Conservation (phyloP, 2,797 vertebrate genomes). For the Falco cherrug region DNA sequence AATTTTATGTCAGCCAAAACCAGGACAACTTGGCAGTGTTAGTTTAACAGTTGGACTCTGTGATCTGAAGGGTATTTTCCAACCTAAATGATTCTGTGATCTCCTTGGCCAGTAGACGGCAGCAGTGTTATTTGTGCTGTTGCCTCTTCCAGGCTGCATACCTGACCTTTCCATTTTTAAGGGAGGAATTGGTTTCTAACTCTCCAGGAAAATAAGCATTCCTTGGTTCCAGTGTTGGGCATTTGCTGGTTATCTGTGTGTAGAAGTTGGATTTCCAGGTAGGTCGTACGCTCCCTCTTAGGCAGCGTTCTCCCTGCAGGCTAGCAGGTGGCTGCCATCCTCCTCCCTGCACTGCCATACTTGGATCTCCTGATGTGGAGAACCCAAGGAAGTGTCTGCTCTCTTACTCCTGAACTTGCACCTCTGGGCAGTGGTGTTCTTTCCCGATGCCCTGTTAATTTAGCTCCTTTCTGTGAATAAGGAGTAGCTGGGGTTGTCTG, state of each 20-base stretch:
- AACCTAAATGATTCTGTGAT: fast-evolving
- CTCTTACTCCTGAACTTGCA: background rate
- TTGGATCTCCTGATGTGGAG: background rate
- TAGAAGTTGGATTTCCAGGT: background rate
- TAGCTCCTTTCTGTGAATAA: background rate
- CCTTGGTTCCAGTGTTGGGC: background rate
- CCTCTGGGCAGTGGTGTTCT: background rate
- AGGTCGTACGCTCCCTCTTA: background rate
- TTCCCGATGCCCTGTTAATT: background rate
- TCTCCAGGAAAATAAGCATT: background rate
- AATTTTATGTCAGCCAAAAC: no score
- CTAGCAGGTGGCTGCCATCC: background rate
- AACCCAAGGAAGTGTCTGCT: background rate
- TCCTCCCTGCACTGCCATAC: fast-evolving
- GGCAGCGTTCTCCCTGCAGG: background rate
- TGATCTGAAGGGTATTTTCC: background rate
- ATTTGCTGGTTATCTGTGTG: background rate
- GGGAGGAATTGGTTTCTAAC: background rate
- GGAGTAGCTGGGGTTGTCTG: background rate
- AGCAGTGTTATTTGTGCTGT: background rate
- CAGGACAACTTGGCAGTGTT: background rate
- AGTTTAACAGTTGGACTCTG: fast-evolving
- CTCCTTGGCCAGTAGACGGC: constrained; percentile 42
- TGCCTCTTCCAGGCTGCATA: background rate
- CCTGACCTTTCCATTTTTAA: background rate